These are phyloP conservation scores for Drosophila lutescens DNA, from an alignment of 2,888 invertebrate genomes.

Conservation along the genomic window DNA sequence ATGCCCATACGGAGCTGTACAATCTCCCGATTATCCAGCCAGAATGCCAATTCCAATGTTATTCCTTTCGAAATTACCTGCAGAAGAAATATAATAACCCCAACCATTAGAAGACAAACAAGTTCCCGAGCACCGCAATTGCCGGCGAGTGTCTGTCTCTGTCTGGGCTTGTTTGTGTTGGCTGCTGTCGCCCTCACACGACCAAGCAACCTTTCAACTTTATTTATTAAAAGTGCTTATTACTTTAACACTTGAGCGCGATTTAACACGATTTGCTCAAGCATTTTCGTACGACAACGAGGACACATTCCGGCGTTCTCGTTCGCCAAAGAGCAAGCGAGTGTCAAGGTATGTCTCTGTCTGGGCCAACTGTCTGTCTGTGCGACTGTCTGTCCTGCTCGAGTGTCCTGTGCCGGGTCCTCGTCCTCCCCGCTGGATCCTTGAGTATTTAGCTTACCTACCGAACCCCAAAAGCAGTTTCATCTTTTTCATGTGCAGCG, in stretches of 20 bases:
- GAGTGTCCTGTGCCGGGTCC: slow-evolving; percentile 26
- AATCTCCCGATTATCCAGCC: slow-evolving; percentile 10
- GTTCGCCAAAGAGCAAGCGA: slow-evolving; percentile 41
- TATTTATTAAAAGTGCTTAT: slow-evolving; percentile 80
- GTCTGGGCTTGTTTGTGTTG: slow-evolving; percentile 30
- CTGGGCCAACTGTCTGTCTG: slow-evolving; percentile 33
- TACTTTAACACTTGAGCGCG: slow-evolving; percentile 79
- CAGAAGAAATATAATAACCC: slow-evolving; percentile 35
- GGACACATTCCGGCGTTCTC: slow-evolving; percentile 52
- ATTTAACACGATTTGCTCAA: slow-evolving; percentile 80
- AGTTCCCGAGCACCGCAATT: slow-evolving; percentile 42
- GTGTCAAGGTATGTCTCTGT: slow-evolving; percentile 56
- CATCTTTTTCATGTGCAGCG: slow-evolving; percentile 73
- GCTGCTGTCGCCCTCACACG: slow-evolving; percentile 23
- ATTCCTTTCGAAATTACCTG: slow-evolving; percentile 31
- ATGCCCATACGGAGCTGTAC: not conserved
- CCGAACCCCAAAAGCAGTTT: slow-evolving; percentile 57
- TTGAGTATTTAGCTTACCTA: slow-evolving; percentile 50
- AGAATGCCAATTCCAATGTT: slow-evolving; percentile 24
- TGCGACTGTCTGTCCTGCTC: slow-evolving; percentile 24
- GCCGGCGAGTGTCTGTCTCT: slow-evolving; percentile 13
- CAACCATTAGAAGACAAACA: slow-evolving; percentile 41
- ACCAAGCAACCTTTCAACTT: slow-evolving; percentile 61
- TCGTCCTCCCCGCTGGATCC: slow-evolving; percentile 16
- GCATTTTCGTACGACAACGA: slow-evolving; percentile 67